Percentiles rank a stretch among this genome's conserved stretches.
These are phyloP conservation scores for Lamellibrachia luymesi DNA, from an alignment of 1,140 invertebrate genomes.

Conservation along the genomic window DNA sequence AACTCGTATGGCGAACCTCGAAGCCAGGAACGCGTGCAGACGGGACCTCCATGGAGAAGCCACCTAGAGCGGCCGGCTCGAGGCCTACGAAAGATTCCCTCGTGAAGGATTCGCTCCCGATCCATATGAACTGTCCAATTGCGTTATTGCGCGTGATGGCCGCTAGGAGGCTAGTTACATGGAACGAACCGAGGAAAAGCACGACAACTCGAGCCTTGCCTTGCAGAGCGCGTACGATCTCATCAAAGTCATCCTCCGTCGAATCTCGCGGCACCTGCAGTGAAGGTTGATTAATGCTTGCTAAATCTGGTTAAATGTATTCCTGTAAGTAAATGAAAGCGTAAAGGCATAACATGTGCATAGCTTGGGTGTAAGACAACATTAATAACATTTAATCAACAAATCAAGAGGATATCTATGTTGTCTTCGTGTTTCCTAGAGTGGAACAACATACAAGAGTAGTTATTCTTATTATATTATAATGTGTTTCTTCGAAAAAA, in stretches of 20 bases:
- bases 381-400: neutral
- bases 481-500: too few relatives aligned
- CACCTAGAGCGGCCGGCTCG: neutral
- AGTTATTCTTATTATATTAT: too few relatives aligned
- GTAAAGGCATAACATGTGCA: neutral
- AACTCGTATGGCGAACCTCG: neutral
- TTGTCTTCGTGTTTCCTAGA: neutral
- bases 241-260: neutral
- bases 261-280: constrained; percentile 22
- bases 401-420: neutral
- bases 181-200: neutral
- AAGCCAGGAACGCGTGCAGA: neutral
- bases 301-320: neutral
- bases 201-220: neutral
- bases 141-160: neutral
- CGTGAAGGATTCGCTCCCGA: neutral
- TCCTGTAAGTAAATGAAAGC: too few relatives aligned
- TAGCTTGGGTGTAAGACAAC: neutral
- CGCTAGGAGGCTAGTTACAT: neutral
- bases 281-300: constrained; percentile 14
- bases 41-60: neutral
- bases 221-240: neutral
- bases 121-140: neutral
- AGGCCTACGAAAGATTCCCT: neutral
- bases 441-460: too few relatives aligned